These are phyloP conservation scores for Rhipidura dahli DNA, from an alignment of 2,113 vertebrate genomes.

Conservation along the genomic window DNA sequence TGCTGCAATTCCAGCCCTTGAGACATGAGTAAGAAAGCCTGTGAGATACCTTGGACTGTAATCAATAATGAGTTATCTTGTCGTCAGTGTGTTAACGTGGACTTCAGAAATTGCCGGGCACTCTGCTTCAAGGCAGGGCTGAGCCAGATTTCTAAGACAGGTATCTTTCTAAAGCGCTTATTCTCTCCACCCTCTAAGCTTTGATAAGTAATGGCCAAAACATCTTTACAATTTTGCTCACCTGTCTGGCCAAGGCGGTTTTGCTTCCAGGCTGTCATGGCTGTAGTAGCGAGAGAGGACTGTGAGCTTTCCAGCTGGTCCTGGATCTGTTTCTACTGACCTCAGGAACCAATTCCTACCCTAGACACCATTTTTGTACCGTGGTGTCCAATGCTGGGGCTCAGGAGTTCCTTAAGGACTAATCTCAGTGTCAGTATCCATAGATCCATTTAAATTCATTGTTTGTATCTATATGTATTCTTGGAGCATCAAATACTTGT, in stretches of 20 bases:
- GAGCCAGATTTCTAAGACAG: not conserved
- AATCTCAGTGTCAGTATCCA: not conserved
- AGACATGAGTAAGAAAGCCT: not conserved
- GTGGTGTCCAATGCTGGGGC: fast-evolving
- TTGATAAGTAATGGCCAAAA: not conserved
- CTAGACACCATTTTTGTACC: not conserved
- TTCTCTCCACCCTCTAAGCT: not conserved
- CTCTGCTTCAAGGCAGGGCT: not conserved
- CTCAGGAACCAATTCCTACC: not conserved
- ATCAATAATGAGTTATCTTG: not conserved
- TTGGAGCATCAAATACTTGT: not conserved
- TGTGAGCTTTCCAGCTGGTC: not conserved
- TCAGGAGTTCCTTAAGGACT: not conserved
- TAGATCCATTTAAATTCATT: not conserved
- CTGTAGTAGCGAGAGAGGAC: not conserved
- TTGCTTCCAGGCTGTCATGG: not conserved
- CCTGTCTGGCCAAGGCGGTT: not conserved
- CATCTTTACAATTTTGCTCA: not conserved
- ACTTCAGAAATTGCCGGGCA: not conserved
- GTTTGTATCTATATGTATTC: not conserved
- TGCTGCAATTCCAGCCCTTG: not conserved
- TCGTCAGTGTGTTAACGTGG: not conserved
- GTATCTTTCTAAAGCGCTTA: not conserved
- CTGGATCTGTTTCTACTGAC: not conserved
- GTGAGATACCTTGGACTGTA: not conserved